phyloP scores from a whole-genome alignment of 1,140 invertebrate genomes.

The Berghia stephanieae region DNA sequence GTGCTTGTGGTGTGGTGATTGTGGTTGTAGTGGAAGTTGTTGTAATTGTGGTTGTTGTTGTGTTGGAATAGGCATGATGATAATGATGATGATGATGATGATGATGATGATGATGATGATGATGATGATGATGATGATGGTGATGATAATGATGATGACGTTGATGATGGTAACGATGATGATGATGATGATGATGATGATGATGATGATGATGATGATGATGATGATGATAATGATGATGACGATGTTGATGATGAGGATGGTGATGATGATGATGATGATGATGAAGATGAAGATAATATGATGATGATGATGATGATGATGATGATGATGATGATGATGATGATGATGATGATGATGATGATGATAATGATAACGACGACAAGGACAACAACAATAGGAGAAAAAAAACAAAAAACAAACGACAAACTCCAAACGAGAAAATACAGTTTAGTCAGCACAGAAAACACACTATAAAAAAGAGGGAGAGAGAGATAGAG shows the following conservation, averaged over 20 bases:
- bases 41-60: no score
- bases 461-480: no score
- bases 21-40: no score
- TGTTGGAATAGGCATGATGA: slow-evolving; percentile 6
- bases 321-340: not conserved
- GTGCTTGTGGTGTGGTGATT: no score
- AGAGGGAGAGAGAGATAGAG: slow-evolving; percentile 4
- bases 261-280: no score
- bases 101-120: slow-evolving; percentile 24
- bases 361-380: not conserved
- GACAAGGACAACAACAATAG: not conserved
- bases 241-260: no score
- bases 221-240: no score
- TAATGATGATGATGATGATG: slow-evolving; percentile 29
- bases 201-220: slow-evolving; percentile 20
- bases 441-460: no score
- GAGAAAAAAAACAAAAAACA: no score
- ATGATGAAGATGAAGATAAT: no score
- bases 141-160: no score
- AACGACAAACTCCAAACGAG: no score
- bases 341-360: not conserved
- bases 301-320: not conserved
- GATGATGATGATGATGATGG: slow-evolving; percentile 30
- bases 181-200: slow-evolving; percentile 24
- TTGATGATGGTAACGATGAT: slow-evolving; percentile 21